These are phyloP conservation scores for Athene cunicularia DNA, from an alignment of 2,113 vertebrate species.

Conservation along the genomic window DNA sequence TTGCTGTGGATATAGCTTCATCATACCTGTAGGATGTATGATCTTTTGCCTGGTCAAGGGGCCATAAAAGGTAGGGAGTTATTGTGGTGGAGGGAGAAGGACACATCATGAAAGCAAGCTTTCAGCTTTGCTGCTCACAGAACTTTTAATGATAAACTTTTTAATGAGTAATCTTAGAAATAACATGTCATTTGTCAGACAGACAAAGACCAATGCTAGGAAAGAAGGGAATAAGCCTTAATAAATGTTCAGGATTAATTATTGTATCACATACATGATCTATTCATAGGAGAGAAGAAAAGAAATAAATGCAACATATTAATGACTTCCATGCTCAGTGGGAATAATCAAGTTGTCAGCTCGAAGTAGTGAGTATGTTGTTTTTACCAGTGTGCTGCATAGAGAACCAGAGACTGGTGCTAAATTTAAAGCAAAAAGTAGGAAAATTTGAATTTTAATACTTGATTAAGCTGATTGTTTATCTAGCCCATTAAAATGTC, in stretches of 20 bases:
- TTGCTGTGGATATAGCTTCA: not conserved
- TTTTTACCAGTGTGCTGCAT: not conserved
- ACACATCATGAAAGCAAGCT: not conserved
- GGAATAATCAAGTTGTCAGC: slow-evolving; percentile 49
- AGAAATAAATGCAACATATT: not conserved
- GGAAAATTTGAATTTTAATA: slow-evolving; percentile 14
- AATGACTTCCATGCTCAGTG: not conserved
- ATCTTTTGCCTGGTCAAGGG: not conserved
- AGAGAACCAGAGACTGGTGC: not conserved
- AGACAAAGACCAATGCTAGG: slow-evolving; percentile 5
- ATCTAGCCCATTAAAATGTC: not conserved
- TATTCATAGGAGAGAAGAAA: slow-evolving; percentile 41
- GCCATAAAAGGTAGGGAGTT: not conserved
- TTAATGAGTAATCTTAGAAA: slow-evolving; percentile 12
- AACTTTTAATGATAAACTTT: slow-evolving; percentile 16
- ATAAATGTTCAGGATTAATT: not conserved
- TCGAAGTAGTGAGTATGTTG: not conserved
- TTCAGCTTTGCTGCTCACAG: not conserved
- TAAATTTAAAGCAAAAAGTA: slow-evolving; percentile 39
- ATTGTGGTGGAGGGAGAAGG: not conserved
- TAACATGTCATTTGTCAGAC: slow-evolving; percentile 2
- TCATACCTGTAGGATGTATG: rapidly evolving
- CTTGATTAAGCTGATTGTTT: slow-evolving; percentile 3
- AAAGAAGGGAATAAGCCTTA: slow-evolving; percentile 14
- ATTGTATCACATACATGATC: not conserved